phyloP scores from a whole-genome alignment of 2,797 vertebrate genomes.

The Gambusia yucatana region DNA sequence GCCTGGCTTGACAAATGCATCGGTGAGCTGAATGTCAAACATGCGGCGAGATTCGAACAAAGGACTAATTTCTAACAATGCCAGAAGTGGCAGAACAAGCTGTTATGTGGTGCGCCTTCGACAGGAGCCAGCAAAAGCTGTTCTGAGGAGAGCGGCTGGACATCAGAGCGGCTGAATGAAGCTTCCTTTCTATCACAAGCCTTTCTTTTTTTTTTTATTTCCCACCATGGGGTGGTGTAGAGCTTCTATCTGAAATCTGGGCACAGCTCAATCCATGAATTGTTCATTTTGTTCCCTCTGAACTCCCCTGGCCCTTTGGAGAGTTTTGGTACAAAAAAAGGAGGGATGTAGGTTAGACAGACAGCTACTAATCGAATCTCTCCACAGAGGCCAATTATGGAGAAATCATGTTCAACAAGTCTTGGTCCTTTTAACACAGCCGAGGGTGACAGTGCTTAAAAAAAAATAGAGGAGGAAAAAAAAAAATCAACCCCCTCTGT shows the following conservation, averaged over 20 bases:
- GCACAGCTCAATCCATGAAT: conserved; percentile 53
- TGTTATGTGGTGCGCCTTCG: conserved; percentile 44
- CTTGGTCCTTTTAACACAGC: conserved; percentile 34
- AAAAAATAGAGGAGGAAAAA: background rate
- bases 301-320: conserved; percentile 33
- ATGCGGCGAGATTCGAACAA: conserved; percentile 30
- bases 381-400: conserved; percentile 46
- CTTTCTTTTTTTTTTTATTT: conserved; percentile 45
- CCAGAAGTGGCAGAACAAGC: conserved; percentile 43
- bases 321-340: conserved; percentile 34
- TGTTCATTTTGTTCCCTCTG: conserved; percentile 54
- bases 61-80: conserved; percentile 57
- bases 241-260: conserved; percentile 43
- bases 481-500: conserved; percentile 5
- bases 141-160: conserved; percentile 48
- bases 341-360: conserved; percentile 32
- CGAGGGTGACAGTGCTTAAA: conserved; percentile 3
- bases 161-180: conserved; percentile 20
- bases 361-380: conserved; percentile 40
- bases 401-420: conserved; percentile 34
- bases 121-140: conserved; percentile 49
- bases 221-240: conserved; percentile 9
- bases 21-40: conserved; percentile 73
- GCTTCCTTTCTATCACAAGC: conserved; percentile 36
- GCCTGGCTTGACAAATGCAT: conserved; percentile 59